phyloP scores from a whole-genome alignment of 2,113 vertebrate genomes.

The Myiozetetes cayanensis region DNA sequence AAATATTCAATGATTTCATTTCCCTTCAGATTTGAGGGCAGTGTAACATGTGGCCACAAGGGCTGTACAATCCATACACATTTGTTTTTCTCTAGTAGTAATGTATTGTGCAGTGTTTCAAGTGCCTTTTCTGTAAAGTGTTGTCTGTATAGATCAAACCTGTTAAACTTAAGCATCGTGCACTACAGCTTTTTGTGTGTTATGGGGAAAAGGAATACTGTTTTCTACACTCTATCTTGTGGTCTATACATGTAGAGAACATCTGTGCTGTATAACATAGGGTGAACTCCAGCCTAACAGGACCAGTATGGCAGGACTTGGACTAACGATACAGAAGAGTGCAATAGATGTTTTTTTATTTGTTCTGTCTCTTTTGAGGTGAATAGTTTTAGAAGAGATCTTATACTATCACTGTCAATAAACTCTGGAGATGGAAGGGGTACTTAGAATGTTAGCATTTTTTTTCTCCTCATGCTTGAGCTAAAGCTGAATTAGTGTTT shows the following conservation, averaged over 20 bases:
- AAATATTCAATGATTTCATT: not conserved
- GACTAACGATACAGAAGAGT: not conserved
- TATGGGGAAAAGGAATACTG: not conserved
- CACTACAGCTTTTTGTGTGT: not conserved
- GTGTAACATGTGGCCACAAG: not conserved
- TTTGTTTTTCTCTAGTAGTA: not conserved
- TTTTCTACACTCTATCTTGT: not conserved
- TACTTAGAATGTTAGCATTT: not conserved
- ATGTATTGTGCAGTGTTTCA: not conserved
- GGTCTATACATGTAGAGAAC: not conserved
- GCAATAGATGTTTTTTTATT: not conserved
- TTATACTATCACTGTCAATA: not conserved
- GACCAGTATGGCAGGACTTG: not conserved
- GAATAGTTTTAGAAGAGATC: not conserved
- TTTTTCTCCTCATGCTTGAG: not conserved
- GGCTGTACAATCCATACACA: not conserved
- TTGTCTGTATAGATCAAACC: not conserved
- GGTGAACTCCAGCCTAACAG: not conserved
- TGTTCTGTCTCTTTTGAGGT: not conserved
- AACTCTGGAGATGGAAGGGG: not conserved
- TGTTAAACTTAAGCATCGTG: not conserved
- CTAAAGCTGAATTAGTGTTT: not conserved
- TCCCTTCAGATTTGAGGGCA: not conserved
- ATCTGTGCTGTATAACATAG: not conserved
- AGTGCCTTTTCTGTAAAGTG: not conserved